Evolutionary conservation across 2,113 vertebrate genomes (phyloP), one percentile per base, ranked within the genome.

Genomic region (Esox niger): DNA sequence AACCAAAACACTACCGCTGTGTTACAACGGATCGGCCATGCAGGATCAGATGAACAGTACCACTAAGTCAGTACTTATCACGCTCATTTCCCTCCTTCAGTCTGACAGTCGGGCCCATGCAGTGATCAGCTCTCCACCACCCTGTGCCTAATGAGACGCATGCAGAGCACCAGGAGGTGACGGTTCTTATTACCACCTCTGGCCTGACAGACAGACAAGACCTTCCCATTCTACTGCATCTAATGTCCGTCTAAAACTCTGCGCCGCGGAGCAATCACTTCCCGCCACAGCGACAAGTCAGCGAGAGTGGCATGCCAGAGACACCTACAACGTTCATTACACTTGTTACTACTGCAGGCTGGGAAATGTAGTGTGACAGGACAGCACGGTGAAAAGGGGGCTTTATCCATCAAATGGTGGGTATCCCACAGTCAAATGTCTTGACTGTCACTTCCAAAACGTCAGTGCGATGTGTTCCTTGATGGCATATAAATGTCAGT

Each of bases 241-340:
- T 27, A 38, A 63, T 56, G 79, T 83, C 80, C 67, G 84, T 74
- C 75, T 85, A 85, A 88, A 89, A 87, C 89, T 88, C 88, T 88
- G 87, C 86, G 75, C 86, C 35, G 63, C 60, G 59, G 74, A 86
- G 80, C 81, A 64, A 52, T 71, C 65, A 74, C 69, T 79, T 78
- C 77, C 77, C 52, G 32, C 64, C 31, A 46, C 27, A 49, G 25
- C 31, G 57, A 69, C 70, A 62, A 66, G 73, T 59, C 72, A 65
- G 70, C 31, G 66, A 52, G 47, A 52, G 47, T 15, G 7, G 47
- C 47, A 52, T 52, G 47, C 47, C 5, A 43, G 35, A 76, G 71
- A 75, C 66, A 72, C 66, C 66, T 68, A 29, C 68, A n/a, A 81
- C 35, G 38, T 71, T 31, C 38, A 55, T 69, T 58, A 43, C 64